These are phyloP conservation scores for Sitobion miscanthi DNA, from an alignment of 1,140 invertebrate species.

Conservation along the genomic window DNA sequence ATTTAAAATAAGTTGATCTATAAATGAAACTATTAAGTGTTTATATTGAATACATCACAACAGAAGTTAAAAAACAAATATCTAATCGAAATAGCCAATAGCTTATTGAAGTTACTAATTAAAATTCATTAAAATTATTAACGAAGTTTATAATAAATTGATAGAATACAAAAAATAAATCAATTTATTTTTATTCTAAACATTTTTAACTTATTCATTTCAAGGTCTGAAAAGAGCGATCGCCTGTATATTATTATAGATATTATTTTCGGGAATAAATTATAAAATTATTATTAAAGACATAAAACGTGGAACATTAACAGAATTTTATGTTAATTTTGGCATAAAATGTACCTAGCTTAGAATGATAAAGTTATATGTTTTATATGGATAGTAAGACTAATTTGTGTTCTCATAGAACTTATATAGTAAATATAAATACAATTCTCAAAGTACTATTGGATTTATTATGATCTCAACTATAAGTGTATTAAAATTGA, in stretches of 20 bases:
- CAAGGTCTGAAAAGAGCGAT: not conserved
- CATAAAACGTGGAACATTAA: not conserved
- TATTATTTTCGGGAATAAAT: not conserved
- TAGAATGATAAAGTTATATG: not conserved
- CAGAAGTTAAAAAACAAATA: not conserved
- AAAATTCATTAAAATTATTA: constrained; percentile 20
- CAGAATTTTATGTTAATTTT: not conserved
- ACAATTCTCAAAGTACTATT: not conserved
- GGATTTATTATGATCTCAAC: not conserved
- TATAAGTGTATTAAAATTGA: not conserved
- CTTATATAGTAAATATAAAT: not conserved
- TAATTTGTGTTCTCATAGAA: not conserved
- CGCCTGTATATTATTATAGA: not conserved
- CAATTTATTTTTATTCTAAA: not conserved
- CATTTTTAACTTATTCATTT: constrained; percentile 13
- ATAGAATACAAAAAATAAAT: constrained; percentile 18
- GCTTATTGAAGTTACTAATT: not conserved
- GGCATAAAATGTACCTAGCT: not conserved
- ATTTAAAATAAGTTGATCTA: not conserved
- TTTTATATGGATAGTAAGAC: not conserved
- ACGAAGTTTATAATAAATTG: constrained; percentile 11
- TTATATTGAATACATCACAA: not conserved
- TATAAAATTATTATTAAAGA: not conserved
- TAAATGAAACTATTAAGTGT: not conserved
- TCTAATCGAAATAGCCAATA: not conserved